Evolutionary conservation across 2,797 vertebrate genomes (phyloP).

Genomic region (Yasuhikotakia modesta): DNA sequence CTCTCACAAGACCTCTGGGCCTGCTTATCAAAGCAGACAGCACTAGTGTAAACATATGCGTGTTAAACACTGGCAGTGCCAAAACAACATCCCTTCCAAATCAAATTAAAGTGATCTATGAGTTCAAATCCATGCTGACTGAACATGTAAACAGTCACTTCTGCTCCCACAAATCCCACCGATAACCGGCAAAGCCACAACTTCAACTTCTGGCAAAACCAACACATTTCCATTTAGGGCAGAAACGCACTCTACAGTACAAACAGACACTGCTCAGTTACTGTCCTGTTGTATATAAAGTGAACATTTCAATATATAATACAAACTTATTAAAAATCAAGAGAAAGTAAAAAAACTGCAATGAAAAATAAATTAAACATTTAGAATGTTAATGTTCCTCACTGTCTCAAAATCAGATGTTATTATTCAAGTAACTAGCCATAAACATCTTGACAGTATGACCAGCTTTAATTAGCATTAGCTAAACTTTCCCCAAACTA

Average conservation of each 20-base stretch:
- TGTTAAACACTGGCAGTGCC: conserved; percentile 5
- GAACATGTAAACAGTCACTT: conserved; percentile 25
- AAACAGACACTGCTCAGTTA: not conserved
- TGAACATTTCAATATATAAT: too few relatives aligned
- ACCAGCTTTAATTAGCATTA: not conserved
- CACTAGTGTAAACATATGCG: conserved; percentile 18
- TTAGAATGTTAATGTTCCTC: too few relatives aligned
- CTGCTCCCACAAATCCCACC: not conserved
- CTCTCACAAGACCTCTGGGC: conserved; percentile 35
- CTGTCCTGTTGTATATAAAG: too few relatives aligned
- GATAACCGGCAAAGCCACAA: not conserved
- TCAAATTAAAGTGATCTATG: conserved; percentile 43
- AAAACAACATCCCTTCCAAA: conserved; percentile 33
- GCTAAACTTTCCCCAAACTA: not conserved
- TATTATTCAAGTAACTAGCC: not conserved
- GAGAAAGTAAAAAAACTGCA: too few relatives aligned
- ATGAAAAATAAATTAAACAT: too few relatives aligned
- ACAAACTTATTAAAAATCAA: too few relatives aligned
- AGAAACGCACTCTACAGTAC: not conserved
- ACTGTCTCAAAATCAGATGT: too few relatives aligned
- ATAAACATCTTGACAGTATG: not conserved
- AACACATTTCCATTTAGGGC: not conserved
- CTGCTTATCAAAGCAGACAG: conserved; percentile 35
- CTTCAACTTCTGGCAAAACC: conserved; percentile 1
- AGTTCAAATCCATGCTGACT: conserved; percentile 17